A percentile compares a stretch with the other conserved stretches of the same genome.
Evolutionary conservation across 2,113 vertebrate genomes (phyloP).

Genomic region (Gambusia holbrooki): DNA sequence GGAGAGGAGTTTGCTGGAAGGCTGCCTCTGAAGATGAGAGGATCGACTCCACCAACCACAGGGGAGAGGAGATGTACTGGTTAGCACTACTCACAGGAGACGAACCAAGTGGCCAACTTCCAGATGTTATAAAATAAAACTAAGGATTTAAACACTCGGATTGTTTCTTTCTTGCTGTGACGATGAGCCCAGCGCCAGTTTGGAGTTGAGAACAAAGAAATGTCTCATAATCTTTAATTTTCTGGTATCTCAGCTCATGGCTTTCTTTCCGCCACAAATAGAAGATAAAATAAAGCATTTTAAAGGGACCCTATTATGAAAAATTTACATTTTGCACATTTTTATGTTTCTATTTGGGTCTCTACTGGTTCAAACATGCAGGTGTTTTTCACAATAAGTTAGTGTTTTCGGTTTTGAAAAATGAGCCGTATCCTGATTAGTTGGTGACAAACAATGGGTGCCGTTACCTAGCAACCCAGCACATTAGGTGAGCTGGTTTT

Average conservation of each 20-base stretch:
- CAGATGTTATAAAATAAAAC: slow-evolving; percentile 30
- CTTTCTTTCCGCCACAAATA: neutral
- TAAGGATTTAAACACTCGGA: neutral
- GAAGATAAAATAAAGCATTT: too few relatives aligned
- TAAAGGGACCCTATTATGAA: too few relatives aligned
- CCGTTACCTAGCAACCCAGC: too few relatives aligned
- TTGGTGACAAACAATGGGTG: too few relatives aligned
- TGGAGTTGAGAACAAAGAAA: neutral
- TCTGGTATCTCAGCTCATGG: neutral
- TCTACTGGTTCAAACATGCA: too few relatives aligned
- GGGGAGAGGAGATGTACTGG: neutral
- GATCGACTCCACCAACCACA: slow-evolving; percentile 21
- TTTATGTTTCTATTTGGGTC: too few relatives aligned
- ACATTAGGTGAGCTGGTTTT: too few relatives aligned
- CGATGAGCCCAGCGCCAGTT: neutral
- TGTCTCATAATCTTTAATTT: too few relatives aligned
- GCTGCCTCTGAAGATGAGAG: slow-evolving; percentile 25
- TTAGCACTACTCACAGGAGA: slow-evolving; percentile 8
- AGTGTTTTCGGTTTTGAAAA: too few relatives aligned
- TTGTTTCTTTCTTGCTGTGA: neutral
- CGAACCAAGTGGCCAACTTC: slow-evolving; percentile 11
- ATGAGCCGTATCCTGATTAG: too few relatives aligned
- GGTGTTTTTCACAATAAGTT: too few relatives aligned
- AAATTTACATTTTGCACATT: too few relatives aligned
- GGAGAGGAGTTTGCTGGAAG: neutral